Evolutionary conservation across 2,888 invertebrate genomes (phyloP), one percentile per base, ranked within the genome.

Genomic region (Eupeodes latifasciatus): DNA sequence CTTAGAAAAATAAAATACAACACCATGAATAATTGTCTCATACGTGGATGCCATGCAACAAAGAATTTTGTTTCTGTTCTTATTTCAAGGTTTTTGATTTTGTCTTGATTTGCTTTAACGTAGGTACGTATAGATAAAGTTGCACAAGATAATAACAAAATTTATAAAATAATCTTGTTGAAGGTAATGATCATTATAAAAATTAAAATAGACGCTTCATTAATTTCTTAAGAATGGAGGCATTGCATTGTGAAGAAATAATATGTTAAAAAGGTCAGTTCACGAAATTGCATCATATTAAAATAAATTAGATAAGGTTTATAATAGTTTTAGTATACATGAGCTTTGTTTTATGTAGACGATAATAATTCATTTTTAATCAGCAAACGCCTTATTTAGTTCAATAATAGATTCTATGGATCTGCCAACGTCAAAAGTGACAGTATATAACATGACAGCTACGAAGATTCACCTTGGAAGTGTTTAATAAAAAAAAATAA

Each of bases 51-150:
- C 47, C 14, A 59, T 27, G 57, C 59, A 27, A 47, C 34, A 47
- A 59, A 5, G 3, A 16, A 16, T 59, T 47, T 57, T 66, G 27
- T 3, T 44, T 64, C 40, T 40, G 5, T 40, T 40, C 5, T 69
- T 69, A 1, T 16, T 69, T n/a, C 72, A 72, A 72, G 57, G 72
- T 34, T 47, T 14, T 59, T 27, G 47, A 40, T 57, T 12, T 71
- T 14, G 10, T 14, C 10, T 49, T 55, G 19, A 1, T 57, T 4
- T 14, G 44, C 44, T 5, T 44, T 44, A 9, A 36, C 5, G 7
- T 55, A 0, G 14, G 5, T 51, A n/a, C 5, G n/a, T 51, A n/a
- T 5, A 44, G 3, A 40, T 4, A 69, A 40, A 55, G 36, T 55
- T 71, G 10, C 19, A 47, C 14, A 47, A 66, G 34, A 53, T 36